Conservation (phyloP, 30 jellyfish, hydroid and myxozoan species). For the Chrysaora quinquecirrha region DNA sequence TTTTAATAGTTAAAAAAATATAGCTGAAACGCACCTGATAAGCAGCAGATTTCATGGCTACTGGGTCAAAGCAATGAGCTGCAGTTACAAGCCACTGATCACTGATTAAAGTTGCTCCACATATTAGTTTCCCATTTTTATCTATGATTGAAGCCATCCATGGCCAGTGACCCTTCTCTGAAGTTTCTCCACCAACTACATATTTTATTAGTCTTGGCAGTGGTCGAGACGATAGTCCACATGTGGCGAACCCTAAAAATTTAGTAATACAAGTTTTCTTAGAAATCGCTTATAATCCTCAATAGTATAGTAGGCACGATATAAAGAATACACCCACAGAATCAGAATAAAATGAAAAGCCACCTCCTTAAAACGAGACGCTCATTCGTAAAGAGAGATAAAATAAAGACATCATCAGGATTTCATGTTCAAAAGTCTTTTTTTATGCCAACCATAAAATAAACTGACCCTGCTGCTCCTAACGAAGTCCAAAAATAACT, state of each 20-base stretch:
- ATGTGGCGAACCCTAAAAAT: not conserved
- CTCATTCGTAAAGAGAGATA: no score
- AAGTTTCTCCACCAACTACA: slow-evolving; percentile 13
- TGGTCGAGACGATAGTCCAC: slow-evolving; percentile 4
- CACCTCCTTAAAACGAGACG: no score
- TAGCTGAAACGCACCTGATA: no score
- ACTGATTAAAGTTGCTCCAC: slow-evolving; percentile 16
- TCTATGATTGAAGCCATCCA: slow-evolving; percentile 31
- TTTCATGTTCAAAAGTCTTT: no score
- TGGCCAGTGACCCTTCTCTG: slow-evolving; percentile 23
- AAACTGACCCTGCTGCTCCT: no score
- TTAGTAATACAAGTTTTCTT: not conserved
- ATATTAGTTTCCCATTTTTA: not conserved
- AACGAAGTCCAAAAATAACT: no score
- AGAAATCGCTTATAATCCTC: not conserved
- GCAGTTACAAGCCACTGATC: slow-evolving; percentile 35
- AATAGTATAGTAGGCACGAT: not conserved
- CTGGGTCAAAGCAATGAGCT: slow-evolving; percentile 15
- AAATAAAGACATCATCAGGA: no score
- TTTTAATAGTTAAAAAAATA: no score
- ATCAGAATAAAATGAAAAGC: no score
- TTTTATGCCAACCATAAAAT: no score
- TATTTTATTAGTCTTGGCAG: not conserved
- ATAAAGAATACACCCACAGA: not conserved
- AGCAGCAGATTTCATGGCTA: not conserved